Percentiles rank a stretch among this genome's conserved stretches.
phyloP scores from a whole-genome alignment of 2,797 vertebrate genomes.

The Ambastaia sidthimunki region DNA sequence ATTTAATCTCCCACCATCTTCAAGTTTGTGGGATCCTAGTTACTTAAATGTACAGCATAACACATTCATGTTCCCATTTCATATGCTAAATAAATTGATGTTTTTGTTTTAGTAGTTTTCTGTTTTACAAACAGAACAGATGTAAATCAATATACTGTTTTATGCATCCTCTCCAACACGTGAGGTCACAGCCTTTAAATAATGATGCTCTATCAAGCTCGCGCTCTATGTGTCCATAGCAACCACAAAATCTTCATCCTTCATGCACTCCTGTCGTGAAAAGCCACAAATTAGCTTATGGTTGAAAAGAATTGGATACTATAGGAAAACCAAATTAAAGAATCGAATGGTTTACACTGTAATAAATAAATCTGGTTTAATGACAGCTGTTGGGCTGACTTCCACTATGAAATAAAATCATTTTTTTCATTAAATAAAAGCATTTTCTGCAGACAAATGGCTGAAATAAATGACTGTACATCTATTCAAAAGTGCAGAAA shows the following conservation, averaged over 20 bases:
- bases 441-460: too few relatives aligned
- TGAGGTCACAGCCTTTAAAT: constrained; percentile 51
- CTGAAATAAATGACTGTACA: background rate
- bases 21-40: constrained; percentile 29
- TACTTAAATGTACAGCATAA: constrained; percentile 10
- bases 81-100: background rate
- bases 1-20: constrained; percentile 38
- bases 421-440: background rate
- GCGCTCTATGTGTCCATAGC: constrained; percentile 57
- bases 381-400: constrained; percentile 17
- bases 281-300: constrained; percentile 41
- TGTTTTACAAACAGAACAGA: constrained; percentile 23
- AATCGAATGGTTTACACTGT: constrained; percentile 24
- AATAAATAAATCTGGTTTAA: constrained; percentile 32
- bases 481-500: background rate
- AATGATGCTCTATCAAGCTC: constrained; percentile 45
- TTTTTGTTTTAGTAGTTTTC: constrained; percentile 26
- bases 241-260: constrained; percentile 54
- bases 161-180: constrained; percentile 38
- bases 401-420: constrained; percentile 2
- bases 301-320: constrained; percentile 31
- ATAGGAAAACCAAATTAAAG: constrained; percentile 33
- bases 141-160: constrained; percentile 30
- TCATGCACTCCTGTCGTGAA: constrained; percentile 29
- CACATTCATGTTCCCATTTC: constrained; percentile 35